Base-by-base conservation (phyloP, 1,140 invertebrate species). In the Nomia melanderi region DNA sequence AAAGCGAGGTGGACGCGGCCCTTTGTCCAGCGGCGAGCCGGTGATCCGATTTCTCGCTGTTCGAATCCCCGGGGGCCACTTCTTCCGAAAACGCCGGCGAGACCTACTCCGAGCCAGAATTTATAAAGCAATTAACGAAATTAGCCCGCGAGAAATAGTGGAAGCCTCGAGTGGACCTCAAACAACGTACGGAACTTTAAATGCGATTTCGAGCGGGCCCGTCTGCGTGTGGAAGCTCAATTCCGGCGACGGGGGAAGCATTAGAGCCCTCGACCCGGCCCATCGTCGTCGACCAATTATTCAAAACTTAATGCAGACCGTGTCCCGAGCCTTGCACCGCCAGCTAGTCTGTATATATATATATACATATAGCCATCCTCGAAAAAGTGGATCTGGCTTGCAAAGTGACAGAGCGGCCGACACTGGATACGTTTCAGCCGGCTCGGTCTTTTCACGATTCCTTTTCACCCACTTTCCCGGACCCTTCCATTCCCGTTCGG, bases 311-410 rank as follows among this genome's bases (percentile, higher is more conserved):
- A 77, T 70, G 74, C 66, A 53, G 66, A 70, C 74, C 65, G 65
- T 67, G 60, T 67, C 41, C 66, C 66, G n/a, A 67, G 36, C 23
- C 65, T 47, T 69, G 63, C 66, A 71, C n/a, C n/a, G n/a, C n/a
- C n/a, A n/a, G n/a, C n/a, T 56, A 71, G 69, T 72, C 67, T 72
- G 63, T 62, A 67, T 76, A 75, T 69, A n/a, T n/a, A n/a, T n/a
- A n/a, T n/a, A n/a, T n/a, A n/a, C n/a, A n/a, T n/a, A n/a, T n/a
- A n/a, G n/a, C 56, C 44, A 73, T 14, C 39, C 27, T 20, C 31
- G 14, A 27, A 63, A 67, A 79, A 79, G 64, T 79, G 39, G 77
- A 79, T 79, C 73, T 76, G 77, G 77, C 53, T 79, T 79, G 77
- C 63, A 79, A 79, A 79, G 77, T 76, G 77, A 79, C 50, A 63